Evolutionary conservation across 2,113 vertebrate species (phyloP), one percentile per base, ranked within the genome.

Genomic region (Tachuris rubrigastra): DNA sequence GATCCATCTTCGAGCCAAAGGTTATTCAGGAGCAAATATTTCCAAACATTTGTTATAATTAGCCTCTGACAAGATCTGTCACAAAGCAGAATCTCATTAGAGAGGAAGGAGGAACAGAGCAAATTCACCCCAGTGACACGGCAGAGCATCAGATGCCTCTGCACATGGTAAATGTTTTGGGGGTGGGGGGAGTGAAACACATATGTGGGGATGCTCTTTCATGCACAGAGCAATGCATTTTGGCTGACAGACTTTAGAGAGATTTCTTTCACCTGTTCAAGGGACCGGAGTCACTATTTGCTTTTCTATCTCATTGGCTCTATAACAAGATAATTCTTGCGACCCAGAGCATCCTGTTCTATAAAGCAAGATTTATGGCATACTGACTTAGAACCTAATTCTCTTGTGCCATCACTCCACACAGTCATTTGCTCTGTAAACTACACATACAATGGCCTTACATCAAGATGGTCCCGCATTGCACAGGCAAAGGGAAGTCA

Each of bases 331-430:
- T 85, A 75, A 92, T 92, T 90, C 85, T 58, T n/a, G 60, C 0
- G 1, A 78, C 69, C n/a, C 56, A 87, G 62, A 94, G 53, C n/a
- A 93, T 75, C 49, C 88, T 87, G 79, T 85, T 80, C 60, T 95
- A 56, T 88, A 95, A 94, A 93, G 46, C 41, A 93, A 92, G 92
- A 96, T 95, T 95, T 96, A 95, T 84, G 53, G 65, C 44, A 60
- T 24, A 25, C 65, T 94, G 88, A 77, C 72, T 95, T 68, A 71
- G 79, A 71, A 75, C 56, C 52, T 93, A 93, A 94, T 93, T 90
- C 85, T 65, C 79, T 87, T 56, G 58, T 76, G 67, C 44, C 55
- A 77, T 87, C 75, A 77, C 85, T 59, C 86, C 55, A 73, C 82
- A 58, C 42, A 85, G 85, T 56, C 50, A 59, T 95, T 90, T 90